Conservation (phyloP, 64 coral and sea anemone species). For the Pachyseris speciosa region DNA sequence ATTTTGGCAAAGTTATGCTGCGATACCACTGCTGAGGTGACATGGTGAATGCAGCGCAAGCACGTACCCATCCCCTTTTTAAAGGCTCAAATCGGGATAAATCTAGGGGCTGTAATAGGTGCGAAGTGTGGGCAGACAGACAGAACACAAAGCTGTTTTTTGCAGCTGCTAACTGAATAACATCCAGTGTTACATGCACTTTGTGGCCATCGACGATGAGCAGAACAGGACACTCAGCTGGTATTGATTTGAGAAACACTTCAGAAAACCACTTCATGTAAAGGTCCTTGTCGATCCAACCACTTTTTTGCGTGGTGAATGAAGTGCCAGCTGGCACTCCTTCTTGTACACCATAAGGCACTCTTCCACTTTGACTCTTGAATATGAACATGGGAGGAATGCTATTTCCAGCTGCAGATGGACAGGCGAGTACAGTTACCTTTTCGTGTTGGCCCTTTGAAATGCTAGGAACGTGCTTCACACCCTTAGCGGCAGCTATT, state of each 20-base stretch:
- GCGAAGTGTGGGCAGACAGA: neutral
- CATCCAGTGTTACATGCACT: neutral
- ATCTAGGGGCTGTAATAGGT: neutral
- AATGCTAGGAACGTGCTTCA: constrained; percentile 17
- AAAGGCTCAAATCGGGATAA: neutral
- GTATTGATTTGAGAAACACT: neutral
- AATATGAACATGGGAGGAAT: neutral
- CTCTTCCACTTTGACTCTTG: neutral
- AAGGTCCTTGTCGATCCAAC: constrained; percentile 12
- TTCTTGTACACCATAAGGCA: neutral
- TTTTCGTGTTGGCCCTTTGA: neutral
- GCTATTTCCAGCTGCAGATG: neutral
- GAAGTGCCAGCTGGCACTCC: neutral
- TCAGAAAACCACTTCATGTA: neutral
- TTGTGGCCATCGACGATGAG: constrained; percentile 21
- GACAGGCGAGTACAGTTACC: neutral
- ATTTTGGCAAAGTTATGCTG: constrained; percentile 24
- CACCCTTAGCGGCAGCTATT: neutral
- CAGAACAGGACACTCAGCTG: neutral
- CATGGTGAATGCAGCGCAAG: neutral
- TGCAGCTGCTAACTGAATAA: neutral
- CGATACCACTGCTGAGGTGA: neutral
- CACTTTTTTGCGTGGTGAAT: neutral
- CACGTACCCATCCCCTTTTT: neutral
- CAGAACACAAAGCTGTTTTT: neutral